These are phyloP conservation scores for Anas capensis DNA, from an alignment of 2,797 vertebrate genomes.

Conservation along the genomic window DNA sequence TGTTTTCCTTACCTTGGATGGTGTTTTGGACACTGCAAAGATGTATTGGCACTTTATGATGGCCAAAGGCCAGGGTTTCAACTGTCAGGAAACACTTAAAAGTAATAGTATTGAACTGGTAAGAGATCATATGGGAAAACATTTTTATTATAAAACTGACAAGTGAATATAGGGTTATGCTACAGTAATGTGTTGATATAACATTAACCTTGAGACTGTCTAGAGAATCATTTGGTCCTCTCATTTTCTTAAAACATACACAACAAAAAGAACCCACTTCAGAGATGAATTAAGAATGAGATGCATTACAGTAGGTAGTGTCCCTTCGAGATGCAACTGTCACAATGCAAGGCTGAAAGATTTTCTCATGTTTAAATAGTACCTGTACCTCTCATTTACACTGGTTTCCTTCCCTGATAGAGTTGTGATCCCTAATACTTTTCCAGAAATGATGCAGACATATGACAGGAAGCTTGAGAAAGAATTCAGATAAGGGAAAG, in stretches of 20 bases:
- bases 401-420: background rate
- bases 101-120: constrained; percentile 57
- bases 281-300: background rate
- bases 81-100: constrained; percentile 52
- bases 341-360: background rate
- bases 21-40: constrained; percentile 60
- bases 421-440: background rate
- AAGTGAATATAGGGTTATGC: constrained; percentile 47
- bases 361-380: background rate
- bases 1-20: constrained; percentile 29
- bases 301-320: background rate
- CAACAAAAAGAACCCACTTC: background rate
- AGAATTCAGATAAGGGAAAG: background rate
- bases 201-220: background rate
- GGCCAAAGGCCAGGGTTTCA: constrained; percentile 62
- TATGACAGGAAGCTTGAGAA: background rate
- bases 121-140: constrained; percentile 52
- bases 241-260: background rate
- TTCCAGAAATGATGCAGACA: background rate
- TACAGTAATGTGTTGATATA: constrained; percentile 42
- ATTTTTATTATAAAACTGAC: constrained; percentile 46
- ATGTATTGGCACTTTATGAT: constrained; percentile 53
- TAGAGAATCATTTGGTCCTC: constrained; percentile 72
- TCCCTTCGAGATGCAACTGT: background rate
- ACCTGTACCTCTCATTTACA: background rate